phyloP scores from a whole-genome alignment of 2,888 invertebrate species.

The Erebia palarica region DNA sequence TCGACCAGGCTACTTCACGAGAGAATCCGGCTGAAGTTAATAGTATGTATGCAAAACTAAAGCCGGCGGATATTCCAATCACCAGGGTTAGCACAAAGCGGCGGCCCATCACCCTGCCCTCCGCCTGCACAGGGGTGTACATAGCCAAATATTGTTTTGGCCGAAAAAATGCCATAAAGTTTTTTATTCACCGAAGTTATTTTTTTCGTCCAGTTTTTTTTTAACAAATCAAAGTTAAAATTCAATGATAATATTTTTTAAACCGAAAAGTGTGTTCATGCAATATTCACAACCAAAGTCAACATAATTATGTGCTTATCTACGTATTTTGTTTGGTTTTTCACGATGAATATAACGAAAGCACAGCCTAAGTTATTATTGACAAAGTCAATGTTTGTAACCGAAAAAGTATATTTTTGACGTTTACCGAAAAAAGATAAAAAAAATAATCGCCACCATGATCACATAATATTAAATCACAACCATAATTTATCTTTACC shows the following conservation, averaged over 20 bases:
- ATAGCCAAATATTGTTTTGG: slow-evolving; percentile 35
- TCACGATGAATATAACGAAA: background rate
- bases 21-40: slow-evolving; percentile 82
- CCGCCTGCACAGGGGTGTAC: slow-evolving; percentile 62
- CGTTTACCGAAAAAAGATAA: background rate
- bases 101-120: slow-evolving; percentile 83
- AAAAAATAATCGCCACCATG: too few species aligned
- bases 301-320: too few species aligned
- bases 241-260: background rate
- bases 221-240: background rate
- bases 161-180: background rate
- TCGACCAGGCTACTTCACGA: slow-evolving; percentile 69
- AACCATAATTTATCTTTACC: background rate
- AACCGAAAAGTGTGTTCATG: too few species aligned
- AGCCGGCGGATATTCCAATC: slow-evolving; percentile 88
- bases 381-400: background rate
- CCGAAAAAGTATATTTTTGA: too few species aligned
- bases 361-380: background rate
- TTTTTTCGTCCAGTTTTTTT: background rate
- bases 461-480: background rate
- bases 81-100: slow-evolving; percentile 87
- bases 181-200: slow-evolving; percentile 27
- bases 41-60: slow-evolving; percentile 88
- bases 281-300: too few species aligned
- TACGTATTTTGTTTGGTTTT: background rate